phyloP scores from a whole-genome alignment of 2,797 vertebrate species.

The Austrolebias charrua region DNA sequence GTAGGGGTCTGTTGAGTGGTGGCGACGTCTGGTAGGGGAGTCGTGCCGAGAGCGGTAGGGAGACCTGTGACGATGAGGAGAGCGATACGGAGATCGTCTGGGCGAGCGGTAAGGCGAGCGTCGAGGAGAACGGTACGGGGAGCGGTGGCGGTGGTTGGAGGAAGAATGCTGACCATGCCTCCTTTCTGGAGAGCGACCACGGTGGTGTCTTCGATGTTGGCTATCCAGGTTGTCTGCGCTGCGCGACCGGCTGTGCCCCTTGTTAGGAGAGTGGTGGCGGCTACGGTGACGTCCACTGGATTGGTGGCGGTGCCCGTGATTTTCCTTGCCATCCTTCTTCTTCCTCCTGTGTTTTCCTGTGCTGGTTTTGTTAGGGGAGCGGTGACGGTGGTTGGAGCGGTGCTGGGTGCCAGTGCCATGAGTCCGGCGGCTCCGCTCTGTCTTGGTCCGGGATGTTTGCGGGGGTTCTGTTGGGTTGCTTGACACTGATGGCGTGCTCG shows the following conservation, averaged over 20 bases:
- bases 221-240: constrained; percentile 88
- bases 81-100: constrained; percentile 72
- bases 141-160: constrained; percentile 69
- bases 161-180: constrained; percentile 70
- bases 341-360: constrained; percentile 60
- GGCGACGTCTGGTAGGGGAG: constrained; percentile 77
- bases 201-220: constrained; percentile 63
- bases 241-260: constrained; percentile 79
- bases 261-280: constrained; percentile 81
- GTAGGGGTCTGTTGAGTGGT: constrained; percentile 76
- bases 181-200: constrained; percentile 72
- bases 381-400: constrained; percentile 81
- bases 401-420: constrained; percentile 73
- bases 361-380: constrained; percentile 81
- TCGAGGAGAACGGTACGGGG: constrained; percentile 24
- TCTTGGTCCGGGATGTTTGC: constrained; percentile 89
- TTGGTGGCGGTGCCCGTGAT: constrained; percentile 62
- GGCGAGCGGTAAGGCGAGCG: neutral
- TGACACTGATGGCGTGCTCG: constrained; percentile 84
- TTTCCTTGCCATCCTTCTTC: constrained; percentile 65
- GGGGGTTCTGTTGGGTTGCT: constrained; percentile 89
- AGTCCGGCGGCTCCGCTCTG: constrained; percentile 81
- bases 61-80: constrained; percentile 79
- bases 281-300: constrained; percentile 75
- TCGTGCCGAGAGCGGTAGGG: constrained; percentile 75